Evolutionary conservation across 2,797 vertebrate species (phyloP).

Genomic region (Acanthurus leucopareius): DNA sequence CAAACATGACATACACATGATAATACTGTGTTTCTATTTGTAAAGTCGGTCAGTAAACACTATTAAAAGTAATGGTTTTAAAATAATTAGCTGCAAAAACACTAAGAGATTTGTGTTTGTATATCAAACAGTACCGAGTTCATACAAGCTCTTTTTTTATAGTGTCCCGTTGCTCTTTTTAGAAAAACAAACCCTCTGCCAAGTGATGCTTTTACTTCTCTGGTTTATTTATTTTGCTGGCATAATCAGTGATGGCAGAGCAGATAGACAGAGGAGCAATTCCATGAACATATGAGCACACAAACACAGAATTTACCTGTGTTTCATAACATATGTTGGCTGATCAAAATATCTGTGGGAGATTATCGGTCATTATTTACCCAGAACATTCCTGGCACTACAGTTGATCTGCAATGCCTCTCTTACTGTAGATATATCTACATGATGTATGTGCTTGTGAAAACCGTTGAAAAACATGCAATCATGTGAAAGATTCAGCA

Average conservation of each 20-base stretch:
- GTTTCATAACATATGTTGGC: not conserved
- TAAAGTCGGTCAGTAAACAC: not conserved
- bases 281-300: not conserved
- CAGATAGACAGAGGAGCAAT: not conserved
- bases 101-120: too few relatives aligned
- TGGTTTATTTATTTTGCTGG: not conserved
- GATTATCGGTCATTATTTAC: not conserved
- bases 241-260: not conserved
- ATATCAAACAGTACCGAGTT: not conserved
- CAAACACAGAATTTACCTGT: not conserved
- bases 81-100: not conserved
- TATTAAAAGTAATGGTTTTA: not conserved
- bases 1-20: constrained; percentile 41
- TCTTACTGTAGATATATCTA: constrained; percentile 7
- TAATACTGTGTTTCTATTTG: not conserved
- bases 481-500: not conserved
- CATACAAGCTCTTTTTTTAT: not conserved
- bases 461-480: not conserved
- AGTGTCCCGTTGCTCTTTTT: not conserved
- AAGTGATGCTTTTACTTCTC: not conserved
- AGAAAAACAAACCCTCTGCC: not conserved
- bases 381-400: not conserved
- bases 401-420: not conserved
- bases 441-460: not conserved
- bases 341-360: not conserved